These are phyloP conservation scores for Choreutis nemorana DNA, from an alignment of 2,888 invertebrate genomes.

Conservation along the genomic window DNA sequence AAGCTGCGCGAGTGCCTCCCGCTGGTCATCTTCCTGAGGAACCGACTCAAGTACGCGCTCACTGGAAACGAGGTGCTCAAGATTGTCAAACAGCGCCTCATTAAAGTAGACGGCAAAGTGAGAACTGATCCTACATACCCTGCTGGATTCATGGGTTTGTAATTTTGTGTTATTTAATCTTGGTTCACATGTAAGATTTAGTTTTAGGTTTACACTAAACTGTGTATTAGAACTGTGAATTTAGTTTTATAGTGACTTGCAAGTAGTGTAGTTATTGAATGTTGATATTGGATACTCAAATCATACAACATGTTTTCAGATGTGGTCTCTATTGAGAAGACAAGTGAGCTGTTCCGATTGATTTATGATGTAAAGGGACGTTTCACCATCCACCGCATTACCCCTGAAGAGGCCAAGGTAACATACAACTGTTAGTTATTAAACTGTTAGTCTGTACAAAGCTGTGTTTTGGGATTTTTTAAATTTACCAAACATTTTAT, in stretches of 20 bases:
- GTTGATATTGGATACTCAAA: no score
- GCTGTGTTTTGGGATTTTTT: background rate
- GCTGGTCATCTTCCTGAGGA: conserved; percentile 94
- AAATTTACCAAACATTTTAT: no score
- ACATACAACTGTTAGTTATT: conserved; percentile 11
- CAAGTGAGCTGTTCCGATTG: conserved; percentile 95
- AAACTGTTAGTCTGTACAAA: background rate
- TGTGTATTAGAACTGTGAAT: no score
- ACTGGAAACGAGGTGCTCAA: conserved; percentile 97
- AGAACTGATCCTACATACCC: conserved; percentile 98
- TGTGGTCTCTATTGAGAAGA: conserved; percentile 98
- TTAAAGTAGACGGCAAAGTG: conserved; percentile 98
- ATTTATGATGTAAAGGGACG: conserved; percentile 99
- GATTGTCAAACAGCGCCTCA: conserved; percentile 97
- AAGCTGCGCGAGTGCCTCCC: conserved; percentile 97
- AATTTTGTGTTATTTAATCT: no score
- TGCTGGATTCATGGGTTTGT: conserved; percentile 98
- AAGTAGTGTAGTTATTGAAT: conserved; percentile 10
- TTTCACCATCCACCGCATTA: conserved; percentile 97
- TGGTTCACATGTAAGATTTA: no score
- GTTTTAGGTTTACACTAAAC: no score
- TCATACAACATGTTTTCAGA: no score
- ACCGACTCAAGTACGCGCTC: conserved; percentile 97
- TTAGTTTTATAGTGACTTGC: no score
- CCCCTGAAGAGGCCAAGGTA: conserved; percentile 97